A percentile compares a stretch with the other conserved stretches of the same genome.
phyloP scores from a whole-genome alignment of 2,888 invertebrate genomes.

The Lissocephala sabroskyi region DNA sequence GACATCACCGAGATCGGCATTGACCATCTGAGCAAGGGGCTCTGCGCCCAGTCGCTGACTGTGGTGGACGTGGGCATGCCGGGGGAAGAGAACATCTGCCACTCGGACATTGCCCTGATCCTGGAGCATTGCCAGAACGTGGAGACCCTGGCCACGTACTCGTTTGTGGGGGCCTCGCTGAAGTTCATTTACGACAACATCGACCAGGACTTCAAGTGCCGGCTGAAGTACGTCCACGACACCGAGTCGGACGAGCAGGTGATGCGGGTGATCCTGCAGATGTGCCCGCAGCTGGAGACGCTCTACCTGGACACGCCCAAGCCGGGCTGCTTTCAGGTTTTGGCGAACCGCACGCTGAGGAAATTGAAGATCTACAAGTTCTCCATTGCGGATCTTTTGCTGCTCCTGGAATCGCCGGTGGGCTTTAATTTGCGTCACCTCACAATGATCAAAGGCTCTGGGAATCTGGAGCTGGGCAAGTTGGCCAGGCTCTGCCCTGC shows the following conservation, averaged over 20 bases:
- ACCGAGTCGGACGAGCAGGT: constrained; percentile 76
- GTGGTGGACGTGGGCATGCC: constrained; percentile 81
- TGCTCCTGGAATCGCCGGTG: constrained; percentile 74
- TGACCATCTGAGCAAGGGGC: constrained; percentile 75
- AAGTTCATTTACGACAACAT: constrained; percentile 75
- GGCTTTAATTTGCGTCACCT: constrained; percentile 75
- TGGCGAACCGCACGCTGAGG: constrained; percentile 69
- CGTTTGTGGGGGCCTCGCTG: constrained; percentile 79
- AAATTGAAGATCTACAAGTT: constrained; percentile 79
- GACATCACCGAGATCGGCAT: constrained; percentile 80
- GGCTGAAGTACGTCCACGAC: constrained; percentile 80
- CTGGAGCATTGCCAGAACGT: constrained; percentile 78
- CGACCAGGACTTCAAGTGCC: constrained; percentile 76
- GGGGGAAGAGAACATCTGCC: constrained; percentile 80
- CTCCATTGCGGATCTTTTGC: constrained; percentile 76
- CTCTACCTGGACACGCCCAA: constrained; percentile 79
- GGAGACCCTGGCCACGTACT: constrained; percentile 78
- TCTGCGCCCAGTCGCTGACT: constrained; percentile 75
- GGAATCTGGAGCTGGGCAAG: constrained; percentile 76
- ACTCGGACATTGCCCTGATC: constrained; percentile 77
- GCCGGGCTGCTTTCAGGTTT: constrained; percentile 68
- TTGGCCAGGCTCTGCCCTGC: constrained; percentile 77
- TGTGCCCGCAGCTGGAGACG: constrained; percentile 78
- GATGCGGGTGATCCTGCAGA: constrained; percentile 76
- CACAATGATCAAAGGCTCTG: constrained; percentile 76